Evolutionary conservation across 2,797 vertebrate genomes (phyloP).

Genomic region (Melopsittacus undulatus): DNA sequence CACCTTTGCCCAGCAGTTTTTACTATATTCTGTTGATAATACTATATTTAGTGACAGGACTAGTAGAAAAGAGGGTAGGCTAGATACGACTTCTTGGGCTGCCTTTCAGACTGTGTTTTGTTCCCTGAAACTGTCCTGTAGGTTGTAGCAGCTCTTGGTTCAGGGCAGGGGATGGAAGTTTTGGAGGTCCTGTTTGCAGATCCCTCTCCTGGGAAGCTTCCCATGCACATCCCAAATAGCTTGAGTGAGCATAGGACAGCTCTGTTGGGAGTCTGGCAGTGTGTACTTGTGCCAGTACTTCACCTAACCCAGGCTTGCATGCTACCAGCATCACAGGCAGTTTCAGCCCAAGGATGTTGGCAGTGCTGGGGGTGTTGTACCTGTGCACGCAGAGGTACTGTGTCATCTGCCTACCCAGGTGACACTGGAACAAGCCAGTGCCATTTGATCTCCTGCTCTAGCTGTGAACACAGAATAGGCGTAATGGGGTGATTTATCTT

Average conservation of each 20-base stretch:
- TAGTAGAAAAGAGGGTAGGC: background rate
- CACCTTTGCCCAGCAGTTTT: background rate
- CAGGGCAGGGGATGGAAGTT: background rate
- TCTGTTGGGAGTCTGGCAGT: background rate
- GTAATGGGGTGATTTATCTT: background rate
- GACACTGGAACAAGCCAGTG: background rate
- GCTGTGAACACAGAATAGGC: background rate
- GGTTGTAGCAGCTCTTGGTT: background rate
- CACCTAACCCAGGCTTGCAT: background rate
- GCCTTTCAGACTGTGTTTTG: background rate
- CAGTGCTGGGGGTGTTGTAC: background rate
- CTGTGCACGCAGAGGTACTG: background rate
- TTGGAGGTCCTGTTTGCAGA: background rate
- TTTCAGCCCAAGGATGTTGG: background rate
- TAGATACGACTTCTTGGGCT: background rate
- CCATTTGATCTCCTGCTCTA: background rate
- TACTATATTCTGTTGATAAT: background rate
- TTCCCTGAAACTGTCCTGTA: background rate
- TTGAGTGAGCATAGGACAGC: background rate
- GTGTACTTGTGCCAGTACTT: background rate
- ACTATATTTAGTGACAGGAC: background rate
- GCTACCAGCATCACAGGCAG: rapidly evolving
- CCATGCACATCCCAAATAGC: background rate
- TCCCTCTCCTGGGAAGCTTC: background rate
- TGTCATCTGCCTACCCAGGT: background rate